Evolutionary conservation across 2,797 vertebrate genomes (phyloP), one percentile per base, ranked within the genome.

Genomic region (Huso huso): DNA sequence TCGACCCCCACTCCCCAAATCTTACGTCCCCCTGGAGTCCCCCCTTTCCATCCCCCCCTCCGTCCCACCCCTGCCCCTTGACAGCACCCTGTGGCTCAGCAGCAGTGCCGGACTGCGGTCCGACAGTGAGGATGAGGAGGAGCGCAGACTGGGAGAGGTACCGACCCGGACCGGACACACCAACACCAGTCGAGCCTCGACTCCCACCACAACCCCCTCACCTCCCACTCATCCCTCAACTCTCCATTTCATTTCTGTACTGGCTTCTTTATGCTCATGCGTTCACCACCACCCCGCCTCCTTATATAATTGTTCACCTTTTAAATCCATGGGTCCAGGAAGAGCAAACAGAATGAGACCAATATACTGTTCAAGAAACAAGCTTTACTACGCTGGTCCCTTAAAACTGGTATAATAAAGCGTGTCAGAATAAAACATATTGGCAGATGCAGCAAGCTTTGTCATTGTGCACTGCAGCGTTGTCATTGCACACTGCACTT

Each of bases 1-100:
- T 64, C 89, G 95, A 79, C 95, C 95, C 77, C 95, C 95, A 75
- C 95, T 97, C 72, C 95, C 96, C 77, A 95, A 94, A 87, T 95
- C 93, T 77, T 97, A 97, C 86, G 88, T 90, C n/a, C 95, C 92
- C 79, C 80, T 96, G 90, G 94, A 95, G 65, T 80, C 91, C 76
- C 91, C 91, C 88, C 83, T 84, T 69, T 82, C 84, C 64, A 84
- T 92, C 70, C 91, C 92, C 82, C 93, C 93, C 67, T 86, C 85
- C 12, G 84, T 91, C 79, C 75, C 89, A 75, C 87, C 93, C 85
- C 75, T 92, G 84, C 82, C 86, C 73, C 80, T 79, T 73, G 82
- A 87, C 81, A 87, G 84, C 84, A 80, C 78, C 68, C 68, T 77
- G 73, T 91, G 87, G 88, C 81, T 83, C 66, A 75, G 69, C 76